Evolutionary conservation across 2,113 vertebrate genomes (phyloP).

Genomic region (Pluvianellus socialis): DNA sequence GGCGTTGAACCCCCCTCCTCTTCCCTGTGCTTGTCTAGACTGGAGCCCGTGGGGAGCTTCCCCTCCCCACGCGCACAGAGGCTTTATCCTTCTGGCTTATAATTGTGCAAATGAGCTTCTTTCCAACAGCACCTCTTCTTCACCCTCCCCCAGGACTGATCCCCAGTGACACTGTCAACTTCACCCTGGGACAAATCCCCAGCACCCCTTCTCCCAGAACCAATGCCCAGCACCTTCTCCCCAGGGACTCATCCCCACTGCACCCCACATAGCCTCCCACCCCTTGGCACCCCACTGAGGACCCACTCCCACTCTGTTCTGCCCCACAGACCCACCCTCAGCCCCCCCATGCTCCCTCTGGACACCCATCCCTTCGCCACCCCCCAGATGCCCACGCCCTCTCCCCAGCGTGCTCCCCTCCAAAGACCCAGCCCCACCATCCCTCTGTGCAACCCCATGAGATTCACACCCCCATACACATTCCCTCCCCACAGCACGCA

Average conservation of each 20-base stretch:
- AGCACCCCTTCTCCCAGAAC: not conserved
- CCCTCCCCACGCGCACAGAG: slow-evolving; percentile 25
- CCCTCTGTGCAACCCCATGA: not conserved
- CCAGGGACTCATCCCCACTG: not conserved
- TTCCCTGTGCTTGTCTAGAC: slow-evolving; percentile 67
- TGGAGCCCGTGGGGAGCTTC: slow-evolving; percentile 32
- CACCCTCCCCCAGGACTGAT: not conserved
- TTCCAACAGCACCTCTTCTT: slow-evolving; percentile 5
- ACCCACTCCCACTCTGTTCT: not conserved
- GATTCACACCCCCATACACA: not conserved
- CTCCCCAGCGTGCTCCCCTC: not conserved
- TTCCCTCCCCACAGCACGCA: not conserved
- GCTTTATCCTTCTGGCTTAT: slow-evolving; percentile 68
- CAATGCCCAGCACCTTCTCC: fast-evolving
- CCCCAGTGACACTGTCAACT: not conserved
- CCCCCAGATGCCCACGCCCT: not conserved
- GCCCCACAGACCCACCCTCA: not conserved
- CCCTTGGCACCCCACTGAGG: not conserved
- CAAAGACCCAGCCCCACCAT: not conserved
- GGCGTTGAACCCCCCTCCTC: not conserved
- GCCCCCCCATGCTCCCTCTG: too few relatives aligned
- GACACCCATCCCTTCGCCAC: not conserved
- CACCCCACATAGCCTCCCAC: not conserved
- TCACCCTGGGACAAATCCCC: not conserved
- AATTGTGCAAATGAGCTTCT: slow-evolving; percentile 71